A percentile compares a stretch with the other conserved stretches of the same genome.
Evolutionary conservation across 2,113 vertebrate genomes (phyloP).

Genomic region (Vicugna pacos): DNA sequence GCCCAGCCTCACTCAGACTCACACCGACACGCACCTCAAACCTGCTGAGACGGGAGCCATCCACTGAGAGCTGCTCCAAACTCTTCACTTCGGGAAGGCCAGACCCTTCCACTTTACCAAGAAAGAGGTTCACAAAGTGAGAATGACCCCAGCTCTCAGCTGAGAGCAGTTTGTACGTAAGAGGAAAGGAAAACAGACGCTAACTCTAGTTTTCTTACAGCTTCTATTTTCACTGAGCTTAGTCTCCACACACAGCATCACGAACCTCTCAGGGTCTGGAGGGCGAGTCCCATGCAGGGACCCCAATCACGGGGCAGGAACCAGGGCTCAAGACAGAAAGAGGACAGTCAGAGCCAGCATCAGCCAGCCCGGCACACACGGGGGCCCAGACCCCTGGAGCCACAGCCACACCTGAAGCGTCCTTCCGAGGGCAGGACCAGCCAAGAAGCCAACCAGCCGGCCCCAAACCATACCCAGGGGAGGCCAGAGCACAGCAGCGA

Average conservation of each 20-base stretch:
- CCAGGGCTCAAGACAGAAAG: no score
- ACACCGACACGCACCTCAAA: slow-evolving; percentile 80
- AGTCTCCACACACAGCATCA: neutral
- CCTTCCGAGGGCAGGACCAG: neutral
- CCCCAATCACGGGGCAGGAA: no score
- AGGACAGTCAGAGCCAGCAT: neutral
- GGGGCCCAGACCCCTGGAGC: neutral
- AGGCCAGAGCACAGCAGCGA: neutral
- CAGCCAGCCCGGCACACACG: neutral
- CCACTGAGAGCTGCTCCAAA: slow-evolving; percentile 29
- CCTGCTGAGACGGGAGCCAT: neutral
- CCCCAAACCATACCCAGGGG: neutral
- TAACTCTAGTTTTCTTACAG: neutral
- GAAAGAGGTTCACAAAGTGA: rapidly evolving
- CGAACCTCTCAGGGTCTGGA: neutral
- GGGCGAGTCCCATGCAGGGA: no score
- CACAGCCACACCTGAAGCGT: neutral
- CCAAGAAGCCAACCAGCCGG: neutral
- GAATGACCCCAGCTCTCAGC: neutral
- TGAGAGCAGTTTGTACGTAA: neutral
- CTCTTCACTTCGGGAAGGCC: neutral
- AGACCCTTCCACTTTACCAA: slow-evolving; percentile 51
- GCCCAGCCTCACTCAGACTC: slow-evolving; percentile 35
- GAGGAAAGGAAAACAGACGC: neutral
- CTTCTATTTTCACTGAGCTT: neutral